Conservation (phyloP, 2,888 invertebrate species). For the Pyrocoelia pectoralis region DNA sequence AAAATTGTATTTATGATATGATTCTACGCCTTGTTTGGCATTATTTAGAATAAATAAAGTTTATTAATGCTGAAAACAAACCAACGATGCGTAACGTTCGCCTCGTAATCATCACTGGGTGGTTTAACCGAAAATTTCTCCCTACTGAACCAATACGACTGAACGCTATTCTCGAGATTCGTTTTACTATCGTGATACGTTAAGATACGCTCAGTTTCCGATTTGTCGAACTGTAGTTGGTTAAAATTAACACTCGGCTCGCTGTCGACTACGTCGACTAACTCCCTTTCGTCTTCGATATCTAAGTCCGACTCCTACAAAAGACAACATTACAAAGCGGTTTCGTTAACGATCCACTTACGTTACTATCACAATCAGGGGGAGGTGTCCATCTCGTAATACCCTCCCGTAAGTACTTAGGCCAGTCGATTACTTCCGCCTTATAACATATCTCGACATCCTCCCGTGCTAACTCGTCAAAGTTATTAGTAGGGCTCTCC, state of each 20-base stretch:
- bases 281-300: neutral
- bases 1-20: too few species aligned
- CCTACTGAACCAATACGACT: constrained; percentile 53
- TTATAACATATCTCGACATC: constrained; percentile 28
- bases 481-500: constrained; percentile 52
- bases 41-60: too few species aligned
- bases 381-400: constrained; percentile 55
- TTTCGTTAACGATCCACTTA: constrained; percentile 46
- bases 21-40: too few species aligned
- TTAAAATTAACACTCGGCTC: neutral
- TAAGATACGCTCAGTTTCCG: neutral
- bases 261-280: neutral
- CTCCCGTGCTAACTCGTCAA: constrained; percentile 45
- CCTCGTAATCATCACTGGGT: constrained; percentile 48
- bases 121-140: constrained; percentile 46
- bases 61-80: too few species aligned
- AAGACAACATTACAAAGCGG: neutral
- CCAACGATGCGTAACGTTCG: constrained; percentile 54
- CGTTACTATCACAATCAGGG: constrained; percentile 52
- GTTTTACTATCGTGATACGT: neutral
- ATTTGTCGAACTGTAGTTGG: neutral
- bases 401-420: constrained; percentile 60
- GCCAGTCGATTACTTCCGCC: constrained; percentile 62
- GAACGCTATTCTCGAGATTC: constrained; percentile 46
- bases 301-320: constrained; percentile 16